Evolutionary conservation across 2,888 invertebrate genomes (phyloP), one percentile per base, ranked within the genome.

Genomic region (Dryocosmus kuriphilus): DNA sequence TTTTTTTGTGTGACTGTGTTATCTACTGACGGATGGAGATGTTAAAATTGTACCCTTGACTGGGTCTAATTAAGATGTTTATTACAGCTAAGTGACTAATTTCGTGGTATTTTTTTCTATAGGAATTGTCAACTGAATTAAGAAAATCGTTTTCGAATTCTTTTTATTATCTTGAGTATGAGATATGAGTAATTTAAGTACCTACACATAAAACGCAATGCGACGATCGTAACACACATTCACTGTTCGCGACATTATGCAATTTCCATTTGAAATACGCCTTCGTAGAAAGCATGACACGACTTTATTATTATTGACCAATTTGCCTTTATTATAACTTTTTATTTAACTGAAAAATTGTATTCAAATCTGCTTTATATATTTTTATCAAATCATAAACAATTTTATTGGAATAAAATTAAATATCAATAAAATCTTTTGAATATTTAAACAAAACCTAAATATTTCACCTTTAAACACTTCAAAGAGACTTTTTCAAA

Each of bases 171-270:
- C 57, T 60, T 60, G 27, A 60, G 11, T 22, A 2, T 22, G 51
- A 51, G n/a, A 51, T n/a, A 3, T 9, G n/a, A 57, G 22, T 57
- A 35, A 35, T n/a, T 32, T n/a, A 35, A 2, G 22, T 14, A 19
- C 14, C 14, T 3, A 14, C 2, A 22, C n/a, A 35, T 32, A 22
- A 19, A 32, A 35, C n/a, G 30, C 46, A 67, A 46, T 67, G 7
- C 35, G n/a, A 27, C 41, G 41, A 67, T 67, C 19, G 24, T 24
- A 51, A 65, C 24, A 51, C 71, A 71, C 30, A 71, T 71, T 71
- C 51, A 51, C 51, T 71, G 51, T 71, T 71, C 51, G 30, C 30
- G 30, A 71, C 46, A 51, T 71, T 71, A 71, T n/a, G 71, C 32
- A 71, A 51, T 71, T 71, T n/a, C n/a, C 27, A 71, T 51, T 14